Evolutionary conservation across 2,797 vertebrate species (phyloP).

Genomic region (Aphelocoma californica): DNA sequence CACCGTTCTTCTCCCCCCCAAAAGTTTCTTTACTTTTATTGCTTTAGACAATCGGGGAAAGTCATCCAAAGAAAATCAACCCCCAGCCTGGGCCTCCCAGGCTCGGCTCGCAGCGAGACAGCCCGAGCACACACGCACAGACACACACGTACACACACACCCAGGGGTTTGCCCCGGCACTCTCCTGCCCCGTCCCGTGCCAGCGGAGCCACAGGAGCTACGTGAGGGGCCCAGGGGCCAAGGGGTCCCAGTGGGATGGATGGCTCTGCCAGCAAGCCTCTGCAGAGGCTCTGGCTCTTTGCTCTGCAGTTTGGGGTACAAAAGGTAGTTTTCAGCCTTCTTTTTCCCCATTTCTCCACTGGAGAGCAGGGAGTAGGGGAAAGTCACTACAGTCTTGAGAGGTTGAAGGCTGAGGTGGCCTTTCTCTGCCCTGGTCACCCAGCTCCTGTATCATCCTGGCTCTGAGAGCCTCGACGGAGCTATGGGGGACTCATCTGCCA

Average conservation of each 20-base stretch:
- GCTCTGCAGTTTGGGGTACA: background rate
- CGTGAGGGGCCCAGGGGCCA: background rate
- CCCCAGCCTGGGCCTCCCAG: conserved; percentile 53
- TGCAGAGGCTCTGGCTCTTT: background rate
- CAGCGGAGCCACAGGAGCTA: accelerated
- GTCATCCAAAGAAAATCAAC: conserved; percentile 52
- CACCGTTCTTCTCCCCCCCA: background rate
- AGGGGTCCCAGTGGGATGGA: background rate
- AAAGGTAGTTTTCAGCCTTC: background rate
- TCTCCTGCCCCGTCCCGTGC: background rate
- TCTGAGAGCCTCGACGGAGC: background rate
- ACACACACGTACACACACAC: background rate
- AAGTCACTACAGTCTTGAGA: background rate
- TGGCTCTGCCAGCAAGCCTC: background rate
- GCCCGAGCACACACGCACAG: background rate
- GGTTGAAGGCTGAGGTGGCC: background rate
- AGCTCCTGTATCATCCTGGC: background rate
- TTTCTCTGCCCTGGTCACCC: background rate
- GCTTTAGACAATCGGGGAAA: conserved; percentile 53
- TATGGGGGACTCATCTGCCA: background rate
- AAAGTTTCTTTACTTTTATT: conserved; percentile 42
- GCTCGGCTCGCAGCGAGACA: conserved; percentile 4
- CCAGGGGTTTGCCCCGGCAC: background rate
- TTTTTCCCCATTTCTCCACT: background rate
- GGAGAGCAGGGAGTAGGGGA: background rate